phyloP scores from a whole-genome alignment of 2,113 vertebrate genomes.

The Cyrtonyx montezumae region DNA sequence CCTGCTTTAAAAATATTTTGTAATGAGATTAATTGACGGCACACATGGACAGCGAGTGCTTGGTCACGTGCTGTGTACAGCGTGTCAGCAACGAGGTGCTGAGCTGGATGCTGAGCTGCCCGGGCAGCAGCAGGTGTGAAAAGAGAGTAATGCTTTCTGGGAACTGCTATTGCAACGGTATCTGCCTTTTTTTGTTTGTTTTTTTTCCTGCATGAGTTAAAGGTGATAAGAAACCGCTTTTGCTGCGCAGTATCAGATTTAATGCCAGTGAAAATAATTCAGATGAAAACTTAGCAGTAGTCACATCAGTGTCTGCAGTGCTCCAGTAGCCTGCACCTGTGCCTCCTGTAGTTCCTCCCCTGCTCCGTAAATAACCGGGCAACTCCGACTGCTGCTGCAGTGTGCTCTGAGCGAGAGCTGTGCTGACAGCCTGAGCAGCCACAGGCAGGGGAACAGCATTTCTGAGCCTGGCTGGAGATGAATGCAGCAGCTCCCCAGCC shows the following conservation, averaged over 20 bases:
- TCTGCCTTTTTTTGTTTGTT: neutral
- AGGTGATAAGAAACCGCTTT: neutral
- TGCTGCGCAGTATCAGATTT: neutral
- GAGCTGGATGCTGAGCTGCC: neutral
- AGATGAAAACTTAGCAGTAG: neutral
- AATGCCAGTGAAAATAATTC: neutral
- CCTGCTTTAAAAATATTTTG: conserved; percentile 45
- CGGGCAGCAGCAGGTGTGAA: neutral
- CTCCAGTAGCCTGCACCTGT: neutral
- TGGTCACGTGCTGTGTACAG: neutral
- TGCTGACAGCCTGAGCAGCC: conserved; percentile 42
- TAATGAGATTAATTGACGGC: conserved; percentile 7
- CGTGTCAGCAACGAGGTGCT: neutral
- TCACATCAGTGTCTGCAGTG: neutral
- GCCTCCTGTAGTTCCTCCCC: neutral
- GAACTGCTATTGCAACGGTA: neutral
- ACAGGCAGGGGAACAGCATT: conserved; percentile 40
- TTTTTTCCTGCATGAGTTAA: neutral
- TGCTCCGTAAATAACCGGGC: conserved; percentile 47
- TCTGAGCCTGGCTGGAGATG: conserved; percentile 58
- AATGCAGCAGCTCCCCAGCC: conserved; percentile 54
- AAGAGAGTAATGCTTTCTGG: neutral
- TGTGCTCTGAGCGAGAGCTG: neutral
- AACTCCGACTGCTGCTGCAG: conserved; percentile 24
- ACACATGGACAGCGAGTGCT: neutral